Conservation (phyloP, 1,140 invertebrate species). For the Trialeurodes vaporariorum region DNA sequence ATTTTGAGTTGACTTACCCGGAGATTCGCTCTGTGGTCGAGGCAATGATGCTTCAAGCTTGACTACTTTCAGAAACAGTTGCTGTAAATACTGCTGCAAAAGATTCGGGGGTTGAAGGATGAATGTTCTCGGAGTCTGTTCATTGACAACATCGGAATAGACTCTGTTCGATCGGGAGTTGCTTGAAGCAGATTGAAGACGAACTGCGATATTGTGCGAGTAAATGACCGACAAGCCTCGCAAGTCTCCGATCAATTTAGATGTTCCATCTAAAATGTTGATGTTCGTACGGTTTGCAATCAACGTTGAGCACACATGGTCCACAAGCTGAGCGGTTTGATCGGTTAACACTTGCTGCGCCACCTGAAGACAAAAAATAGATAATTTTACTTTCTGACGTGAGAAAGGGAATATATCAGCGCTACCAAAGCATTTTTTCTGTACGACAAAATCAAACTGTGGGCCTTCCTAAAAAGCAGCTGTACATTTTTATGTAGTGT, state of each 20-base stretch:
- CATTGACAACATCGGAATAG: neutral
- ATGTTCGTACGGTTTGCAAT: constrained; percentile 40
- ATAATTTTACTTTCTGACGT: too few relatives aligned
- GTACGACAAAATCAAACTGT: too few relatives aligned
- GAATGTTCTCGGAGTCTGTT: neutral
- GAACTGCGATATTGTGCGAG: neutral
- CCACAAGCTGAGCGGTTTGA: constrained; percentile 44
- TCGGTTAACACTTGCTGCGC: constrained; percentile 46
- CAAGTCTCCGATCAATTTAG: constrained; percentile 41
- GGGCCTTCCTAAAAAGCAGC: too few relatives aligned
- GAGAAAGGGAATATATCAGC: too few relatives aligned
- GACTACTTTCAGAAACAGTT: neutral
- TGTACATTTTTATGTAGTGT: too few relatives aligned
- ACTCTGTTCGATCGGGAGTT: neutral
- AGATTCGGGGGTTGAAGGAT: neutral
- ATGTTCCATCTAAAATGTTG: constrained; percentile 37
- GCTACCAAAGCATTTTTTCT: too few relatives aligned
- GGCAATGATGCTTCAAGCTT: neutral
- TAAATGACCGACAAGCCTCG: constrained; percentile 40
- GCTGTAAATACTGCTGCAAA: neutral
- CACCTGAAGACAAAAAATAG: constrained; percentile 31
- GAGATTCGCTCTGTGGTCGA: neutral
- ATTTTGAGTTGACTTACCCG: neutral
- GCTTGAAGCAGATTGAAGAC: neutral
- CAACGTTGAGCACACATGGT: constrained; percentile 41